These are phyloP conservation scores for Folsomia candida DNA, from an alignment of 2,888 invertebrate genomes.

Conservation along the genomic window DNA sequence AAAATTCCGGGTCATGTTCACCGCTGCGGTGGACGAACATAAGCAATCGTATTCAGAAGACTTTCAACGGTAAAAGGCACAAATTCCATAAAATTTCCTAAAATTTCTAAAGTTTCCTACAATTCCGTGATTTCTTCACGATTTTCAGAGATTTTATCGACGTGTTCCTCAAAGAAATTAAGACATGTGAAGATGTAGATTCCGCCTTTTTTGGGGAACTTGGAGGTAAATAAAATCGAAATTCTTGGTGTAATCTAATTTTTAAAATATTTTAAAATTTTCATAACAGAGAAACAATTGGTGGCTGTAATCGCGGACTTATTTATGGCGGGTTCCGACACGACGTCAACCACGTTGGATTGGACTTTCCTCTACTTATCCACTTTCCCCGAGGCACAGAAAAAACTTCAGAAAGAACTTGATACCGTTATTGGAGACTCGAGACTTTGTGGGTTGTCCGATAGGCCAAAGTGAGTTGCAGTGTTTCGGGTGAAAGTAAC, in stretches of 20 bases:
- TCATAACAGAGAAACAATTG: constrained; percentile 18
- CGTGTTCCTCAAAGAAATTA: too few relatives aligned
- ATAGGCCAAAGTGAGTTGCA: constrained; percentile 10
- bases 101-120: neutral
- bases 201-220: constrained; percentile 21
- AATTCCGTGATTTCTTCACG: too few relatives aligned
- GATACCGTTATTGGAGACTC: neutral
- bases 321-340: neutral
- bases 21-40: constrained; percentile 13
- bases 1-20: constrained; percentile 2
- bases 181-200: constrained; percentile 8
- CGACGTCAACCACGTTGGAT: neutral
- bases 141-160: constrained; percentile 23
- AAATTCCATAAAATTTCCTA: neutral
- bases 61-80: constrained; percentile 5
- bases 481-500: too few relatives aligned
- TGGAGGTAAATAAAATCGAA: constrained; percentile 18
- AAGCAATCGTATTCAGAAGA: constrained; percentile 25
- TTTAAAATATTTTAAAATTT: neutral
- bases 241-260: neutral
- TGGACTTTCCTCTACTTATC: neutral
- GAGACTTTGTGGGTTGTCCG: neutral
- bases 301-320: constrained; percentile 7
- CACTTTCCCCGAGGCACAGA: constrained; percentile 1
- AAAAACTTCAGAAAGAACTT: constrained; percentile 1